Evolutionary conservation across 2,888 invertebrate species (phyloP).

Genomic region (Pyrgus malvae): DNA sequence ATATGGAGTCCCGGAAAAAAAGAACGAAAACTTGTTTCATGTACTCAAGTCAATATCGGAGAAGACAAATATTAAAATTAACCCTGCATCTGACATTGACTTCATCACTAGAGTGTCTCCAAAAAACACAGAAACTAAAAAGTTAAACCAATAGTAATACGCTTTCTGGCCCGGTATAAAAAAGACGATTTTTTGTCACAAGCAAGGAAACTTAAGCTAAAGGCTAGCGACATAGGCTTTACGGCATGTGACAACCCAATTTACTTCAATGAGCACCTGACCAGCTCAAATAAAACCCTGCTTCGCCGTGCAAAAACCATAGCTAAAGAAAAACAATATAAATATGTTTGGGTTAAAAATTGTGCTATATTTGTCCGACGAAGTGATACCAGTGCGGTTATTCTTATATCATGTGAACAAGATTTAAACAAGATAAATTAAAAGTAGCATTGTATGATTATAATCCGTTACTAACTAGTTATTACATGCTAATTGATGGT

Average conservation of each 20-base stretch:
- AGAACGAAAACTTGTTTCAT: not conserved
- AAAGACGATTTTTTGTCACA: not conserved
- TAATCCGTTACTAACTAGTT: too few species aligned
- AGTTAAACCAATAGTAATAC: not conserved
- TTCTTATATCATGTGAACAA: not conserved
- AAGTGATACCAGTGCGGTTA: slow-evolving; percentile 1
- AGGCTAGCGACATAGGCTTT: not conserved
- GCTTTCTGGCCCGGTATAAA: not conserved
- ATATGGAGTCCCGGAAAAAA: not conserved
- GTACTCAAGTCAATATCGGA: not conserved
- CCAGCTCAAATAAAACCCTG: not conserved
- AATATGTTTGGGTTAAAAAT: slow-evolving; percentile 1
- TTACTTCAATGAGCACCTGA: slow-evolving; percentile 1
- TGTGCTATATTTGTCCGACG: not conserved
- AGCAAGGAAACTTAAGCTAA: not conserved
- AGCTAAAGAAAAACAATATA: not conserved
- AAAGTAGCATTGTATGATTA: not conserved
- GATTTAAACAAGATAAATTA: slow-evolving; percentile 5
- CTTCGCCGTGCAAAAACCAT: not conserved
- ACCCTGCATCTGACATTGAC: not conserved
- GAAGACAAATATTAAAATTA: not conserved
- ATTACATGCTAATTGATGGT: not conserved
- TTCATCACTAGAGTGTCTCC: not conserved
- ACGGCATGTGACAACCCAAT: not conserved
- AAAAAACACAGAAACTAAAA: not conserved